Evolutionary conservation across 2,888 invertebrate genomes (phyloP).

Genomic region (Ennomos quercinarius): DNA sequence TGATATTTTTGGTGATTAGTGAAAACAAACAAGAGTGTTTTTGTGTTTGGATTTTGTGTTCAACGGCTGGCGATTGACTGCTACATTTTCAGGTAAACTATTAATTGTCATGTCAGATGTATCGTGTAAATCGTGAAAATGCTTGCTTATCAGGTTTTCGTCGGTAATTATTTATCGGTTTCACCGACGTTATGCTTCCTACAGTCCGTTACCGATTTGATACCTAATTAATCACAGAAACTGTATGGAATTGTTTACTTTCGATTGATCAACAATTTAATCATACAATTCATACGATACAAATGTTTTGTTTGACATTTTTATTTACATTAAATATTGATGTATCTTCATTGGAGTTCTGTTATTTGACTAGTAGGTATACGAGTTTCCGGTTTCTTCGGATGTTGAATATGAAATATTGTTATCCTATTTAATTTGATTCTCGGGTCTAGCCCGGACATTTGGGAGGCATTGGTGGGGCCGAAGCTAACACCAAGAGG

Average conservation of each 20-base stretch:
- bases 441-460: too few relatives aligned
- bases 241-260: constrained; percentile 3
- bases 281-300: not conserved
- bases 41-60: constrained; percentile 30
- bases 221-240: constrained; percentile 17
- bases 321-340: constrained; percentile 4
- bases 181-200: constrained; percentile 39
- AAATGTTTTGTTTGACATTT: constrained; percentile 3
- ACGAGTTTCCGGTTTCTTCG: too few relatives aligned
- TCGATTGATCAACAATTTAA: not conserved
- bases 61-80: constrained; percentile 22
- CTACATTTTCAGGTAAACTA: constrained; percentile 34
- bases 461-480: too few relatives aligned
- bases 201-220: constrained; percentile 13
- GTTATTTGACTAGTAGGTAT: too few relatives aligned
- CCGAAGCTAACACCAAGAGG: too few relatives aligned
- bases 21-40: constrained; percentile 20
- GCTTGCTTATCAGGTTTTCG: constrained; percentile 26
- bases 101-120: constrained; percentile 10
- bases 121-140: constrained; percentile 30
- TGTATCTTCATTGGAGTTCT: not conserved
- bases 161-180: constrained; percentile 35
- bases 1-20: constrained; percentile 20
- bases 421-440: too few relatives aligned
- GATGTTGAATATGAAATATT: too few relatives aligned